A percentile compares a stretch with the other conserved stretches of the same genome.
Conservation (phyloP, 2,888 invertebrate genomes). For the Melinaea marsaeus region DNA sequence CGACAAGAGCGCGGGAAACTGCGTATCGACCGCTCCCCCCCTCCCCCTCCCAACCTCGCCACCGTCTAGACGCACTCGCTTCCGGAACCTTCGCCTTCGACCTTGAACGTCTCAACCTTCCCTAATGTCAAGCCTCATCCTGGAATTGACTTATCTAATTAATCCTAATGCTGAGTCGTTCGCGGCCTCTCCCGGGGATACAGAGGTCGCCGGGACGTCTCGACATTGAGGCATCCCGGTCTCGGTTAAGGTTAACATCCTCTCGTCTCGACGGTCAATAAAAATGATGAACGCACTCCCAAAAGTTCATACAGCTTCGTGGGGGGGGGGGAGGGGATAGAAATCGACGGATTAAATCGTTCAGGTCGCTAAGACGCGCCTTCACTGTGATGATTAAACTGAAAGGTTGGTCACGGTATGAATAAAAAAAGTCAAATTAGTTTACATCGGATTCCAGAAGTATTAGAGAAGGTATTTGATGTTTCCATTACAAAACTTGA, state of each 20-base stretch:
- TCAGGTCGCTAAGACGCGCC: slow-evolving; percentile 8
- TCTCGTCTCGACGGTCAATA: slow-evolving; percentile 43
- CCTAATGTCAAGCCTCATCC: slow-evolving; percentile 68
- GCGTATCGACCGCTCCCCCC: slow-evolving; percentile 70
- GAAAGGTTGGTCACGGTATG: slow-evolving; percentile 3
- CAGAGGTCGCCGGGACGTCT: slow-evolving; percentile 60
- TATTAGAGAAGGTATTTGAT: slow-evolving; percentile 3
- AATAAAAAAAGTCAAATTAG: slow-evolving; percentile 6
- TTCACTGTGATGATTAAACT: slow-evolving; percentile 6
- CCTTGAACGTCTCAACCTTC: slow-evolving; percentile 76
- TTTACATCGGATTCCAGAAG: slow-evolving; percentile 1
- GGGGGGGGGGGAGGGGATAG: slow-evolving; percentile 30
- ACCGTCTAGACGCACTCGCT: slow-evolving; percentile 75
- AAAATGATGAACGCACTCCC: slow-evolving; percentile 35
- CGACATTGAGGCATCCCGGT: slow-evolving; percentile 66
- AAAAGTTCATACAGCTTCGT: slow-evolving; percentile 27
- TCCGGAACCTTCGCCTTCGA: slow-evolving; percentile 75
- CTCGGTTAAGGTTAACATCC: slow-evolving; percentile 59
- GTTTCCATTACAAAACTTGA: slow-evolving; percentile 5
- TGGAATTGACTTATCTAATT: slow-evolving; percentile 53
- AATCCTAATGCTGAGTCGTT: slow-evolving; percentile 35
- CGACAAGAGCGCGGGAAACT: slow-evolving; percentile 72
- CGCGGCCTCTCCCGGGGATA: slow-evolving; percentile 25
- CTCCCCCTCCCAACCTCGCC: slow-evolving; percentile 58
- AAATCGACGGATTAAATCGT: slow-evolving; percentile 25